A percentile compares a stretch with the other conserved stretches of the same genome.
phyloP scores from a whole-genome alignment of 2,888 invertebrate species.

The Amphimallon solstitiale region DNA sequence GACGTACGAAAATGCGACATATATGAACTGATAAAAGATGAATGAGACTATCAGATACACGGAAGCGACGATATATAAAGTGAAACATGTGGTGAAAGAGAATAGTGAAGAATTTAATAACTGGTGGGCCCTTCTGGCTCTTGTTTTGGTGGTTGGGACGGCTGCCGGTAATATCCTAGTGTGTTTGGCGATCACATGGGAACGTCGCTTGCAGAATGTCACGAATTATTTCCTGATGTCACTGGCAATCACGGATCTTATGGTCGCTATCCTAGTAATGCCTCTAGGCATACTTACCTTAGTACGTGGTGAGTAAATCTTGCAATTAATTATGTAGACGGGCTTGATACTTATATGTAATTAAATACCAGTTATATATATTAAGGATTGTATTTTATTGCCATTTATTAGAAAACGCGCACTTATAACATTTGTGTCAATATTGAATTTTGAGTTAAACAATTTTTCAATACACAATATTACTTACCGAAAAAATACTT shows the following conservation, averaged over 20 bases:
- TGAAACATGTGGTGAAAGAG: conserved; percentile 31
- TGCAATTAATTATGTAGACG: background rate
- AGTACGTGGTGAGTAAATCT: conserved; percentile 76
- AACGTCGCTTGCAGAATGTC: conserved; percentile 92
- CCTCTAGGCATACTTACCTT: conserved; percentile 88
- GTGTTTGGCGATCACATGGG: conserved; percentile 92
- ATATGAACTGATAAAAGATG: conserved; percentile 31
- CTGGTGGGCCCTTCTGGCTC: conserved; percentile 85
- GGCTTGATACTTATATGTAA: no score
- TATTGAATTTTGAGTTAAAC: no score
- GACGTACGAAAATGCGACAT: conserved; percentile 11
- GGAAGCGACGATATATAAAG: conserved; percentile 38
- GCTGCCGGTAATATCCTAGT: conserved; percentile 94
- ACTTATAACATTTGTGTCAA: no score
- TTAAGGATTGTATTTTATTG: no score
- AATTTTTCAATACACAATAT: no score
- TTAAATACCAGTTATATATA: no score
- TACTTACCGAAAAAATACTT: no score
- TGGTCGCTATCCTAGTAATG: conserved; percentile 96
- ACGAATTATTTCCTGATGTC: conserved; percentile 98
- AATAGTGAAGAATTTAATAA: conserved; percentile 38
- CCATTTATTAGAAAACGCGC: no score
- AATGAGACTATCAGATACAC: conserved; percentile 34
- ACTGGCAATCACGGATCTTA: conserved; percentile 92
- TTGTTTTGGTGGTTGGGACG: conserved; percentile 83